These are phyloP conservation scores for Leptinotarsa defecta DNA, from an alignment of 1,140 invertebrate species.

Conservation along the genomic window DNA sequence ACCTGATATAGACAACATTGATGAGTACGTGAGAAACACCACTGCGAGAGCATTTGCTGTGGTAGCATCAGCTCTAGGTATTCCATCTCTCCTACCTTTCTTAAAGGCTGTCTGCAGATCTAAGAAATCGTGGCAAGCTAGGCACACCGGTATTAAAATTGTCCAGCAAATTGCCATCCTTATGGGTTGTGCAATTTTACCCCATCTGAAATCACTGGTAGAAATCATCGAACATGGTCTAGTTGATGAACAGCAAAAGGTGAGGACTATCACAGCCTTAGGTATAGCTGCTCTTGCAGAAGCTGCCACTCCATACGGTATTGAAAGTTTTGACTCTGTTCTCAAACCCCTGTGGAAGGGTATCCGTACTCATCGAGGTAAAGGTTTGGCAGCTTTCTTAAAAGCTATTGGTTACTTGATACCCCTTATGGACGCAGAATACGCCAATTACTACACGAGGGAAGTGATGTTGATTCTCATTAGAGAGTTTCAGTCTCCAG, in stretches of 20 bases:
- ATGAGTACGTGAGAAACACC: constrained; percentile 99
- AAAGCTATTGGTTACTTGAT: constrained; percentile 99
- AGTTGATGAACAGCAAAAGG: constrained; percentile 87
- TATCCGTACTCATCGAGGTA: constrained; percentile 96
- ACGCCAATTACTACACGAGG: constrained; percentile 98
- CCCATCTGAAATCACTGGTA: constrained; percentile 96
- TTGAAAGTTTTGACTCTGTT: constrained; percentile 99
- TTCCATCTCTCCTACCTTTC: constrained; percentile 96
- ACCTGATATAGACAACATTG: constrained; percentile 99
- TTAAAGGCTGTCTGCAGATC: constrained; percentile 98
- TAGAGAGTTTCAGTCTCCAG: constrained; percentile 98
- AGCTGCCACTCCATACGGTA: constrained; percentile 98
- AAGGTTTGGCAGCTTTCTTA: constrained; percentile 97
- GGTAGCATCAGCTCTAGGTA: constrained; percentile 95
- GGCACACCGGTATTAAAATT: constrained; percentile 99
- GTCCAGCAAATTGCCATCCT: constrained; percentile 99
- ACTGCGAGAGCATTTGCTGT: constrained; percentile 99
- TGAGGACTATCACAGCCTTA: constrained; percentile 96
- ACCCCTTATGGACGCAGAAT: constrained; percentile 99
- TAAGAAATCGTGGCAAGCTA: constrained; percentile 99
- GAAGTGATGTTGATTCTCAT: constrained; percentile 99
- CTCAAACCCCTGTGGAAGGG: constrained; percentile 98
- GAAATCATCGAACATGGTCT: constrained; percentile 99
- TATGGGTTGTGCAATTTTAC: constrained; percentile 99
- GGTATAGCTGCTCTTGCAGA: constrained; percentile 98